Evolutionary conservation across 92 coral and sea anemone species (phyloP).

Genomic region (Porites lobata): DNA sequence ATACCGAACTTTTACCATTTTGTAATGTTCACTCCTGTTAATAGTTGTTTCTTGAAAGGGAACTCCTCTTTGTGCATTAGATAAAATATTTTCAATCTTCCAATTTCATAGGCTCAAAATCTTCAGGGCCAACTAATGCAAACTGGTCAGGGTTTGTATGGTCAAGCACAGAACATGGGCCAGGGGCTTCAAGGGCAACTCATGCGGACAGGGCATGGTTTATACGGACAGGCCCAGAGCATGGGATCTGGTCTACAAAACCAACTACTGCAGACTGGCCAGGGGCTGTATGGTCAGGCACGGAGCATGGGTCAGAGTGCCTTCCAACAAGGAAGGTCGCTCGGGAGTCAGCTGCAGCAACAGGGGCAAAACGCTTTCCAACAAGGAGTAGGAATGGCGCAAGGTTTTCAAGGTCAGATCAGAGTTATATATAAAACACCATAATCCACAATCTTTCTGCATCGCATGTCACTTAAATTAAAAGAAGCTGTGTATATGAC

Average conservation of each 20-base stretch:
- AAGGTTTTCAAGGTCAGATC: slow-evolving; percentile 37
- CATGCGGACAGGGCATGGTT: slow-evolving; percentile 33
- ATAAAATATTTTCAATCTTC: background rate
- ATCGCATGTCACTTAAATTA: no score
- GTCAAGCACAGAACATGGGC: slow-evolving; percentile 81
- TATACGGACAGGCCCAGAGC: slow-evolving; percentile 24
- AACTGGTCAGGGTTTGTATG: slow-evolving; percentile 71
- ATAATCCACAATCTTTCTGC: background rate
- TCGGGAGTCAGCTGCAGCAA: slow-evolving; percentile 38
- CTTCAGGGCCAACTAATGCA: slow-evolving; percentile 64
- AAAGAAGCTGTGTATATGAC: no score
- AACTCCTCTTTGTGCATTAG: no score
- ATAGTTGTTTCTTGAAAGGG: no score
- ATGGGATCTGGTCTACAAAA: slow-evolving; percentile 42
- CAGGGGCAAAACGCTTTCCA: slow-evolving; percentile 45
- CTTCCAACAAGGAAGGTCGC: slow-evolving; percentile 52
- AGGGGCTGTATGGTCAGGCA: slow-evolving; percentile 28
- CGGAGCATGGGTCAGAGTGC: slow-evolving; percentile 78
- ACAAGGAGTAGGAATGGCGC: slow-evolving; percentile 61
- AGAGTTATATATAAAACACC: background rate
- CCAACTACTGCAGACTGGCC: slow-evolving; percentile 26
- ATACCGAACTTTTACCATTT: no score
- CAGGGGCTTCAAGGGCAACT: slow-evolving; percentile 64
- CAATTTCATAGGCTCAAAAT: slow-evolving; percentile 13
- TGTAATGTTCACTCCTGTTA: no score